Evolutionary conservation across 2,888 invertebrate genomes (phyloP), one percentile per base, ranked within the genome.

Genomic region (Rhingia campestris): DNA sequence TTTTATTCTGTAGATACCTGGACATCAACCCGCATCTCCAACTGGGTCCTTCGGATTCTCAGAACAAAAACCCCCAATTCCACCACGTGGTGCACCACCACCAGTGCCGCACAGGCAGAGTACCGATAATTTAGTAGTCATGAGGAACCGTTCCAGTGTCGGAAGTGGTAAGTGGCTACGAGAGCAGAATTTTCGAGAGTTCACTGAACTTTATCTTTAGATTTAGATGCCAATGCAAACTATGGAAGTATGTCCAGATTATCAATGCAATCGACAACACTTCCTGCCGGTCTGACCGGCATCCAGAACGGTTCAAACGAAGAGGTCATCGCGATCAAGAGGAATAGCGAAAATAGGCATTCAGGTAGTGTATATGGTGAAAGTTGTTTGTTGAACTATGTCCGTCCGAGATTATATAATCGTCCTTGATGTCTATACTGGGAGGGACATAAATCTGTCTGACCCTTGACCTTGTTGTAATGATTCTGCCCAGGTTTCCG

Each of bases 31-130:
- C 39, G 88, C 91, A 4, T 89, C 90, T 45, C 88, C 90, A 67
- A 88, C 89, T 59, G 87, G 87, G 54, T 88, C 89, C 49, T 86
- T 87, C 39, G 89, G 88, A 37, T 89, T 89, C 77, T 88, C 88
- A 22, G 93, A 93, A 37, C 90, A 90, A 70, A 93, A 93, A 86
- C 94, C 94, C 45, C 93, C 93, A 0, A 92, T 94, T 86, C 93
- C 94, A 77, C 94, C 94, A 1, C 90, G 93, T 86, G 93, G 93
- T 6, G 93, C 93, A 12, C 93, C 94, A 7, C 94, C 94, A 6
- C 93, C 93, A 43, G 91, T 93, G 69, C 93, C 93, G 63, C 88
- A 89, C 64, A 89, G 91, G 58, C 92, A 89, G 90, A 92, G 89
- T 88, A 91, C 88, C 87, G 91, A 88, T 76, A 91, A 89, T 84